These are phyloP conservation scores for Siderastrea siderea DNA, from an alignment of 92 coral and sea anemone genomes.

Conservation along the genomic window DNA sequence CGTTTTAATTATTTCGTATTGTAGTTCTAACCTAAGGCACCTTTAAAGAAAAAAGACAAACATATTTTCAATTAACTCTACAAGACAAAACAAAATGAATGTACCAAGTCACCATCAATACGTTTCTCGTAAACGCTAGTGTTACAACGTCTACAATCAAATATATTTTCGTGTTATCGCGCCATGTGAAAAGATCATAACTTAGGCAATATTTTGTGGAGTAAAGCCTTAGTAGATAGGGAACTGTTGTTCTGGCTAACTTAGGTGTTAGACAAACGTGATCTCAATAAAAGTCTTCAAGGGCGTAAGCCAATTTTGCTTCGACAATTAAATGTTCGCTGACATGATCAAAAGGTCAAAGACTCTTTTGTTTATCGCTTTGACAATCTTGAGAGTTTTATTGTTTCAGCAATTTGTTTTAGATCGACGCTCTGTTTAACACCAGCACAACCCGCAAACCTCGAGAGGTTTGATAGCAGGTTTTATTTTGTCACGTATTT, in stretches of 20 bases:
- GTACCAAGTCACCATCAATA: neutral
- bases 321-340: neutral
- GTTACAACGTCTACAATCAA: neutral
- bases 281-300: too few relatives aligned
- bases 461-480: neutral
- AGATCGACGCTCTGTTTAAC: conserved; percentile 14
- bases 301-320: neutral
- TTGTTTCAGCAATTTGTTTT: neutral
- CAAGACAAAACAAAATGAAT: neutral
- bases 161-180: neutral
- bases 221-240: neutral
- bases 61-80: neutral
- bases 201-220: neutral
- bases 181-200: neutral
- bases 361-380: neutral
- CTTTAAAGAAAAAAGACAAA: neutral
- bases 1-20: conserved; percentile 6
- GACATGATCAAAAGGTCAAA: neutral
- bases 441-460: neutral
- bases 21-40: neutral
- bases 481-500: neutral
- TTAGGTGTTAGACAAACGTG: neutral
- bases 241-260: neutral
- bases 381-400: neutral
- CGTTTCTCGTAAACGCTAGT: too few relatives aligned